Conservation (phyloP, 2,113 vertebrate species). For the Eolophus roseicapilla region DNA sequence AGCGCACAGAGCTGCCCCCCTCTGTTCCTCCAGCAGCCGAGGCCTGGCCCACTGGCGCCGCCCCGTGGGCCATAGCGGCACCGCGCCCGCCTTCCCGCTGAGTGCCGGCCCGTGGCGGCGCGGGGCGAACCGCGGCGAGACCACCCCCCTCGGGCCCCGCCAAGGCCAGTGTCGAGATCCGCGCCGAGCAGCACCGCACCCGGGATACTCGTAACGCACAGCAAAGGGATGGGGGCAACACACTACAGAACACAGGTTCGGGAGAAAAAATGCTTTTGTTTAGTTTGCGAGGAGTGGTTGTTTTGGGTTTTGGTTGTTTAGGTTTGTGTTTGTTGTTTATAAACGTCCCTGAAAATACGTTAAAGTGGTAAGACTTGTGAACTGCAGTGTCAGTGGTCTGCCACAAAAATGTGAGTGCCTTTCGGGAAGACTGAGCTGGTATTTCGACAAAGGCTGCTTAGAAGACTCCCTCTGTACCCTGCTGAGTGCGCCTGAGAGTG, state of each 20-base stretch:
- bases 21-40: not conserved
- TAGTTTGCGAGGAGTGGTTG: not conserved
- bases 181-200: not conserved
- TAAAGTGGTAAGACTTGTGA: not conserved
- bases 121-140: not conserved
- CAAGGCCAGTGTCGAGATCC: too few relatives aligned
- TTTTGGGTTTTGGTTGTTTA: not conserved
- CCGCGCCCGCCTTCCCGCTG: too few relatives aligned
- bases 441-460: too few relatives aligned
- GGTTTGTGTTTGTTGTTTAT: not conserved
- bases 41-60: too few relatives aligned
- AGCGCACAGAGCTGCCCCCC: not conserved
- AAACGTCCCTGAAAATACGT: not conserved
- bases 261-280: not conserved
- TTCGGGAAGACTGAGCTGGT: not conserved
- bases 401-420: not conserved
- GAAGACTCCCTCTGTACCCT: fast-evolving
- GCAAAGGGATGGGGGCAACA: too few relatives aligned
- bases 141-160: too few relatives aligned
- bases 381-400: not conserved
- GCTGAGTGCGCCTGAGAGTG: fast-evolving
- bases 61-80: constrained; percentile 4
- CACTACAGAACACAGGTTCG: not conserved
- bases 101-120: too few relatives aligned
- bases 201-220: fast-evolving